Evolutionary conservation across 2,888 invertebrate genomes (phyloP), one percentile per base, ranked within the genome.

Genomic region (Agelastica alni): DNA sequence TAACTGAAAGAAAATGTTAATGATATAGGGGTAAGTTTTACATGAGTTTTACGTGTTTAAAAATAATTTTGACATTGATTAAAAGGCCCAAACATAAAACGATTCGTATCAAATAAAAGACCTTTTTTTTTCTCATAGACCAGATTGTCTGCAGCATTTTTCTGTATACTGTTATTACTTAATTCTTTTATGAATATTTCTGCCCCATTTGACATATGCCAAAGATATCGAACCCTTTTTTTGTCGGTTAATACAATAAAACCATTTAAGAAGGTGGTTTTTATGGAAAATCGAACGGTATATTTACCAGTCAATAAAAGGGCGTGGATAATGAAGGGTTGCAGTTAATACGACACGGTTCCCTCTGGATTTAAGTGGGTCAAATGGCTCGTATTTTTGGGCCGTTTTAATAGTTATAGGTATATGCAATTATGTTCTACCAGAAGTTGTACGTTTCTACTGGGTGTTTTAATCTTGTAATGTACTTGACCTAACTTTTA

Each of bases 191-290:
- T 30, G 13, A 39, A 31, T 16, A 43, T 31, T 17, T 43, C 43
- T 16, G 31, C 39, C n/a, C 46, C 43, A 30, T 49, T 54, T 49
- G 49, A 49, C 54, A 54, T 54, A 54, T 54, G 54, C 34, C 49
- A 49, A 54, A 51, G 10, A 16, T 44, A 34, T 31, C 36, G 34
- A 42, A 45, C 39, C 53, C 48, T 45, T 54, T 48, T 49, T 30
- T 28, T 43, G 7, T 17, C 17, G n/a, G 12, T 32, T 30, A 45
- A 32, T 18, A 60, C 51, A 60, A 57, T 52, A 47, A 54, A 53
- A 56, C 57, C 53, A 58, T 60, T 56, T 52, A 55, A 53, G 30
- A 42, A 57, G 55, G 49, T 58, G 32, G 51, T 56, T 58, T 56
- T 58, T 46, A 49, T 58, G 56, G 48, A 45, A 56, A 45, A 53